Percentiles rank a stretch among this genome's conserved stretches.
These are phyloP conservation scores for Chironomus tepperi DNA, from an alignment of 1,140 invertebrate species.

Conservation along the genomic window DNA sequence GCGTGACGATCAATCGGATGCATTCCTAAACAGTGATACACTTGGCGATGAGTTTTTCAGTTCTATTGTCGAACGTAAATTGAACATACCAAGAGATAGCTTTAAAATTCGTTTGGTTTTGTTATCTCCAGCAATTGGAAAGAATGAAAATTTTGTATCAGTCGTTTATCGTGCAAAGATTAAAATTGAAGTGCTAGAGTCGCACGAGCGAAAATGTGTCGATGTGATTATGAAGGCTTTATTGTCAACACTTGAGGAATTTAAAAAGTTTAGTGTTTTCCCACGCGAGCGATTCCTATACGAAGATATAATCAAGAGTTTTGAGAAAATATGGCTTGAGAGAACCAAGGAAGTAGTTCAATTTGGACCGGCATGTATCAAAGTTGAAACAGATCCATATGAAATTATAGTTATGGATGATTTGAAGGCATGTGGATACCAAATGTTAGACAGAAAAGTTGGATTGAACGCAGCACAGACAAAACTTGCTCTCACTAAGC, in stretches of 20 bases:
- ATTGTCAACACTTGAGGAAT: background rate
- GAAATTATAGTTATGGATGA: constrained; percentile 43
- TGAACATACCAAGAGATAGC: background rate
- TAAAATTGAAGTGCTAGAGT: background rate
- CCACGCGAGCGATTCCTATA: background rate
- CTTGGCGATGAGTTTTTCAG: background rate
- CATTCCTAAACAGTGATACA: background rate
- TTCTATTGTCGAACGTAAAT: background rate
- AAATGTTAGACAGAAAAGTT: constrained; percentile 41
- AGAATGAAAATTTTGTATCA: constrained; percentile 2
- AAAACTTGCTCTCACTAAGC: constrained; percentile 41
- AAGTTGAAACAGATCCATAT: constrained; percentile 31
- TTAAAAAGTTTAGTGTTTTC: constrained; percentile 12
- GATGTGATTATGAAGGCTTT: constrained; percentile 19
- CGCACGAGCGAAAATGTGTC: background rate
- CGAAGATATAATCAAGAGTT: background rate
- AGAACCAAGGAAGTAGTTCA: background rate
- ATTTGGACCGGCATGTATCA: background rate
- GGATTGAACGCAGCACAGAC: constrained; percentile 44
- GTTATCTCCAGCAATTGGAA: background rate
- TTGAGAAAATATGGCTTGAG: background rate
- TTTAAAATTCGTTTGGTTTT: background rate
- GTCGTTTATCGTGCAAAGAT: background rate
- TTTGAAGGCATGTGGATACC: constrained; percentile 41
- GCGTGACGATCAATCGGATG: background rate